Percentiles rank a stretch among this genome's conserved stretches.
Evolutionary conservation across 2,888 invertebrate genomes (phyloP).

Genomic region (Andrena camellia): DNA sequence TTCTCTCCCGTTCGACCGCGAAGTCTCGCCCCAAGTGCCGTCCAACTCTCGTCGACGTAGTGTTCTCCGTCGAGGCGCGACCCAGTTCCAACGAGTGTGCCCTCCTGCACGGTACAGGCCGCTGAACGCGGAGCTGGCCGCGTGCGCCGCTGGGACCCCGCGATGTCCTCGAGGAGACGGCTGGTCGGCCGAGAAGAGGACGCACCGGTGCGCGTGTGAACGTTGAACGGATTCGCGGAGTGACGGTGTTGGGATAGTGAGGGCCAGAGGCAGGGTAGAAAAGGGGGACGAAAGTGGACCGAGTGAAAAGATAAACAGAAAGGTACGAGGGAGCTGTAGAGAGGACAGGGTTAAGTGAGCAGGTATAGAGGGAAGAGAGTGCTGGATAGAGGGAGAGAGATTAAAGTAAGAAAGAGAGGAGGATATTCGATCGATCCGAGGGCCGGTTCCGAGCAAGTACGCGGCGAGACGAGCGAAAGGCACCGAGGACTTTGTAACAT

Average conservation of each 20-base stretch:
- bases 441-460: conserved; percentile 26
- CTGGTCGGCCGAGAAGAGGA: not conserved
- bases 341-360: conserved; percentile 5
- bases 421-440: conserved; percentile 5
- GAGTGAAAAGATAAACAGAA: conserved; percentile 45
- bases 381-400: not conserved
- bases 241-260: conserved; percentile 31
- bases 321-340: conserved; percentile 59
- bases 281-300: conserved; percentile 41
- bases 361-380: not conserved
- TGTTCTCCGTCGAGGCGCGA: not conserved
- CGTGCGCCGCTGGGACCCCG: conserved; percentile 6
- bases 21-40: not conserved
- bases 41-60: not conserved
- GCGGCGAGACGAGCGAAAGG: conserved; percentile 39
- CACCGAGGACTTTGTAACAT: conserved; percentile 60
- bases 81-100: not conserved
- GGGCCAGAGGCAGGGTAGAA: conserved; percentile 29
- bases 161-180: conserved; percentile 12
- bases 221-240: conserved; percentile 16
- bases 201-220: conserved; percentile 42
- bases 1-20: not conserved
- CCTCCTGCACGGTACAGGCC: not conserved
- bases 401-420: not conserved
- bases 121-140: not conserved